phyloP scores from a whole-genome alignment of 1,140 invertebrate species.

The Caerostris extrusa region DNA sequence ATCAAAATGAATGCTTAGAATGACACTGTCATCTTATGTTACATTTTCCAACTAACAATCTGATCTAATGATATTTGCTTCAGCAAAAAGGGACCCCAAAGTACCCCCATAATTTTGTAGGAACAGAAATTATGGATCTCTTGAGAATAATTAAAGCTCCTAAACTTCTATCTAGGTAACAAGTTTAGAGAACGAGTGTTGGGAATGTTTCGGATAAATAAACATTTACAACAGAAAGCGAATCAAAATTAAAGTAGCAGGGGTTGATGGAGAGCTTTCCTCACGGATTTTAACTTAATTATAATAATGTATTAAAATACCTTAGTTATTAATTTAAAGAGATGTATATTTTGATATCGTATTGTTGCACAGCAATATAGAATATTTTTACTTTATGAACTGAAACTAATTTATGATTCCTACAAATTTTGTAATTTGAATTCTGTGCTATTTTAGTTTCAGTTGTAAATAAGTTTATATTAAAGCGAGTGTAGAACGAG shows the following conservation, averaged over 20 bases:
- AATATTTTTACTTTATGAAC: too few relatives aligned
- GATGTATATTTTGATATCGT: too few relatives aligned
- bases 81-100: not conserved
- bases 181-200: not conserved
- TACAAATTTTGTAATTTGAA: too few relatives aligned
- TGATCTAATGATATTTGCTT: not conserved
- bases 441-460: too few relatives aligned
- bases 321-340: too few relatives aligned
- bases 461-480: too few relatives aligned
- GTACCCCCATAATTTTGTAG: not conserved
- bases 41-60: not conserved
- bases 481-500: too few relatives aligned
- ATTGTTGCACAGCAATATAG: too few relatives aligned
- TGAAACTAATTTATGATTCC: too few relatives aligned
- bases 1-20: not conserved
- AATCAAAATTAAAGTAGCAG: not conserved
- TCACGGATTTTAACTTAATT: not conserved
- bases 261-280: not conserved
- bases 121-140: slow-evolving; percentile 28
- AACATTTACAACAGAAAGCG: not conserved
- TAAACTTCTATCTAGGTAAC: not conserved
- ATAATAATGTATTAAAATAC: not conserved
- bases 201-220: not conserved
- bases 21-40: slow-evolving; percentile 3
- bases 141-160: slow-evolving; percentile 18